phyloP scores from a whole-genome alignment of 1,140 invertebrate species.

The Polypedilum pembai region DNA sequence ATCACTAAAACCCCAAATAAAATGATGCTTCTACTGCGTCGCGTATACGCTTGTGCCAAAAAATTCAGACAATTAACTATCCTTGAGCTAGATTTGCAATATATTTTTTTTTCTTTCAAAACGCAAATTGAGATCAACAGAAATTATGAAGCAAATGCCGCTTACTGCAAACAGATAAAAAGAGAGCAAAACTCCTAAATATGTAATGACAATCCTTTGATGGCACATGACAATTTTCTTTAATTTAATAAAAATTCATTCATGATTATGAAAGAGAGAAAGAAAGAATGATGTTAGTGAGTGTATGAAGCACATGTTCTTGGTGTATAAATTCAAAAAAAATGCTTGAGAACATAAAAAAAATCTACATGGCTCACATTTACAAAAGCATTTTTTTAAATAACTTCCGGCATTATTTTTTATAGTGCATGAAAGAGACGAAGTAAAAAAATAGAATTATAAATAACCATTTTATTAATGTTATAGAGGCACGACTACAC shows the following conservation, averaged over 20 bases:
- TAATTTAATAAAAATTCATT: slow-evolving; percentile 20
- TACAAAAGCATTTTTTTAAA: slow-evolving; percentile 26
- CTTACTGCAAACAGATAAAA: too few relatives aligned
- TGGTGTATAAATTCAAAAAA: slow-evolving; percentile 3
- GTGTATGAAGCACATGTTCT: slow-evolving; percentile 5
- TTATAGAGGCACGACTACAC: slow-evolving; percentile 13
- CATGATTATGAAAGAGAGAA: neutral
- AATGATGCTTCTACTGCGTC: neutral
- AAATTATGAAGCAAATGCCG: neutral
- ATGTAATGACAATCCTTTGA: too few relatives aligned
- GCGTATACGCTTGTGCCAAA: neutral
- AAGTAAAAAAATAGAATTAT: slow-evolving; percentile 27
- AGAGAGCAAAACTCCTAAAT: too few relatives aligned
- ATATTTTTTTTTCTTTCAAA: neutral
- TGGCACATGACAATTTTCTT: slow-evolving; percentile 17
- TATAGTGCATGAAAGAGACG: slow-evolving; percentile 25
- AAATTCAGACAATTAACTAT: slow-evolving; percentile 3
- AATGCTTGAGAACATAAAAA: slow-evolving; percentile 8
- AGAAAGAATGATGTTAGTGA: neutral
- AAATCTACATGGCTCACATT: slow-evolving; percentile 4
- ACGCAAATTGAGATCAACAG: slow-evolving; percentile 19
- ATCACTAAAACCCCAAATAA: neutral
- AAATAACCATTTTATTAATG: slow-evolving; percentile 28
- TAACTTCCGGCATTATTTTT: slow-evolving; percentile 28
- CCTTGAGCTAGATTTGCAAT: slow-evolving; percentile 20